Conservation (phyloP, 2,113 vertebrate genomes). For the Caranx ignobilis region DNA sequence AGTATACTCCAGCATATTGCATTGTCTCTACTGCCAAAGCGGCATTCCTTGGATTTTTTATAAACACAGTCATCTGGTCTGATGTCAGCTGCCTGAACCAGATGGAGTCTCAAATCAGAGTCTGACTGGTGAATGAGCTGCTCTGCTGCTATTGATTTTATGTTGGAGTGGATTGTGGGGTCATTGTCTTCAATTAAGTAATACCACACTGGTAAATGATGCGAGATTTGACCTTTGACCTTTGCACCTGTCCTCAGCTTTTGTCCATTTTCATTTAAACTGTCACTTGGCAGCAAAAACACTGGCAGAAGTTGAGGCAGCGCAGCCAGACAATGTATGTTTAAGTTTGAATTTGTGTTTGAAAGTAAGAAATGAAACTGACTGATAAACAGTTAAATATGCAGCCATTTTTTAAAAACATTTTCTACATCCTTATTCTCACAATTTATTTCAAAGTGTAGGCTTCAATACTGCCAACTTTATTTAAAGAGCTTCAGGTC, state of each 20-base stretch:
- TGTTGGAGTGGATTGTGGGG: slow-evolving; percentile 35
- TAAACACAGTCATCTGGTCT: neutral
- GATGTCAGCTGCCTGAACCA: slow-evolving; percentile 14
- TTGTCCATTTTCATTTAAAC: slow-evolving; percentile 27
- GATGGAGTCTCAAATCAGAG: slow-evolving; percentile 12
- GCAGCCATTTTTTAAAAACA: too few relatives aligned
- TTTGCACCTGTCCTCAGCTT: slow-evolving; percentile 1
- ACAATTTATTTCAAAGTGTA: too few relatives aligned
- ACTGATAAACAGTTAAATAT: slow-evolving; percentile 37
- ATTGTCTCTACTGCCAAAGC: neutral
- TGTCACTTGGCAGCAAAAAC: neutral
- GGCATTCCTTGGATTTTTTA: neutral
- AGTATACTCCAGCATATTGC: neutral
- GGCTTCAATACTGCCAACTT: slow-evolving; percentile 1
- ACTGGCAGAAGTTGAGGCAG: neutral
- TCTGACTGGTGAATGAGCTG: slow-evolving; percentile 24
- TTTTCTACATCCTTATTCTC: too few relatives aligned
- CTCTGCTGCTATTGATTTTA: slow-evolving; percentile 74
- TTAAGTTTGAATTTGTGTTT: neutral
- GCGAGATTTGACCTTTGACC: slow-evolving; percentile 57
- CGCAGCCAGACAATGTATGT: neutral
- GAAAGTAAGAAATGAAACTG: neutral
- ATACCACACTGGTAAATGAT: slow-evolving; percentile 48
- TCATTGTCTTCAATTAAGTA: slow-evolving; percentile 68
- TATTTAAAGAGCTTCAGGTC: slow-evolving; percentile 17